Evolutionary conservation across 2,888 invertebrate genomes (phyloP), one percentile per base, ranked within the genome.

Genomic region (Thumatha senex): DNA sequence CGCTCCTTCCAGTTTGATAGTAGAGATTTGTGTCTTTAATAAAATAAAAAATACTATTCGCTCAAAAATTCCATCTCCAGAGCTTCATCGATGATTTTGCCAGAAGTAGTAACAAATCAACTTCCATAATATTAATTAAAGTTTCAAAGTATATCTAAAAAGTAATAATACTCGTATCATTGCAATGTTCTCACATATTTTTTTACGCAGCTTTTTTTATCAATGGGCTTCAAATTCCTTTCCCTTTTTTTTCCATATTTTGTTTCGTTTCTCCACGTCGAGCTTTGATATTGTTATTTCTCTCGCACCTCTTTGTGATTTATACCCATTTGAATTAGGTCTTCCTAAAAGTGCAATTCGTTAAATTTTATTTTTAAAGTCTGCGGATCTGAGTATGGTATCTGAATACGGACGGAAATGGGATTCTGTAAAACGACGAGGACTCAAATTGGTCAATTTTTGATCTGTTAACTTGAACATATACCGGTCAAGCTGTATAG

Each of bases 331-430:
- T 73, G 72, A 72, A 72, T 72, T 63, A 74, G 58, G 66, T 75
- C 74, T 80, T 83, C 77, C 74, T 76, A 62, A 84, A 84, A 84
- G 78, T 81, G 78, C 70, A 74, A 80, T 83, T 80, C 79, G 75
- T 85, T 84, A 78, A 75, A 81, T 81, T 81, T 78, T 82, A 82
- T 82, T 83, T 87, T 84, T 83, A 84, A 86, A 82, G 69, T 65
- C 77, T 72, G 76, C 89, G 90, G 88, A 89, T 86, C 78, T 86
- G 86, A 85, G 72, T 85, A 75, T 74, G 61, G 61, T 67, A 67
- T 76, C 80, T 84, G 78, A 77, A 75, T 82, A 82, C 67, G 63
- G 75, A 76, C 85, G 84, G 87, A 87, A 84, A 81, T 80, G 72
- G 77, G 74, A 79, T 78, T 86, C 76, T 73, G 78, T 80, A 76